phyloP scores from a whole-genome alignment of 1,140 invertebrate species.

The Drosophila grimshawi region DNA sequence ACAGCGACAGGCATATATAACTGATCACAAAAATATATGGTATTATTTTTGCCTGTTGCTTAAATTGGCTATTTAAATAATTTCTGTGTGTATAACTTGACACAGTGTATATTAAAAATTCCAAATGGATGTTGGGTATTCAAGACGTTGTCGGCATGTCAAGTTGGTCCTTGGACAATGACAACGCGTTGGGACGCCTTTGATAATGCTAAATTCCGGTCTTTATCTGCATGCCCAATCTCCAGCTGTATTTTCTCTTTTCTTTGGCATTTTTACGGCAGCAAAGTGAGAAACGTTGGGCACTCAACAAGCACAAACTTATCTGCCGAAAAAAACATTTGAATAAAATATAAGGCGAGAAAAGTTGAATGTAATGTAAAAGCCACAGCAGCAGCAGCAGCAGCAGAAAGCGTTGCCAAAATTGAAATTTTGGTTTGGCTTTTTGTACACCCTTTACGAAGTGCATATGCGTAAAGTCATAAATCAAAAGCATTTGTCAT shows the following conservation, averaged over 20 bases:
- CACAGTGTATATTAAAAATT: slow-evolving; percentile 24
- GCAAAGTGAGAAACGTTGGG: slow-evolving; percentile 75
- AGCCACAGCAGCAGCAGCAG: slow-evolving; percentile 55
- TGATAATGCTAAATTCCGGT: slow-evolving; percentile 19
- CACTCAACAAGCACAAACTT: slow-evolving; percentile 64
- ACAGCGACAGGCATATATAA: too few species aligned
- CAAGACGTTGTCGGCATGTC: slow-evolving; percentile 9
- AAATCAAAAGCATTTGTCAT: slow-evolving; percentile 14
- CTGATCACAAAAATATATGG: too few species aligned
- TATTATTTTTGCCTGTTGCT: too few species aligned
- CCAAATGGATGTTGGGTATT: slow-evolving; percentile 38
- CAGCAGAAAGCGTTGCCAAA: slow-evolving; percentile 34
- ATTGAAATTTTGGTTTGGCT: slow-evolving; percentile 62
- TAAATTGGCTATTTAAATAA: too few species aligned
- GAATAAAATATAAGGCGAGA: slow-evolving; percentile 81
- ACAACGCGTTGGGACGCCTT: slow-evolving; percentile 14
- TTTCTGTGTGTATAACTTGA: too few species aligned
- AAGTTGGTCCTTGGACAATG: slow-evolving; percentile 44
- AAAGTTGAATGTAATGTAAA: slow-evolving; percentile 79
- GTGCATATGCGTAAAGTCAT: slow-evolving; percentile 2
- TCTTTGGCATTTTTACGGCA: slow-evolving; percentile 70
- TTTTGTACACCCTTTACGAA: slow-evolving; percentile 40
- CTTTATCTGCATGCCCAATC: not conserved
- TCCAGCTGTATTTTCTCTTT: slow-evolving; percentile 14
- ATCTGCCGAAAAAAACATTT: slow-evolving; percentile 67